Conservation (phyloP, 2,888 invertebrate genomes). For the Caenorhabditis virilis region DNA sequence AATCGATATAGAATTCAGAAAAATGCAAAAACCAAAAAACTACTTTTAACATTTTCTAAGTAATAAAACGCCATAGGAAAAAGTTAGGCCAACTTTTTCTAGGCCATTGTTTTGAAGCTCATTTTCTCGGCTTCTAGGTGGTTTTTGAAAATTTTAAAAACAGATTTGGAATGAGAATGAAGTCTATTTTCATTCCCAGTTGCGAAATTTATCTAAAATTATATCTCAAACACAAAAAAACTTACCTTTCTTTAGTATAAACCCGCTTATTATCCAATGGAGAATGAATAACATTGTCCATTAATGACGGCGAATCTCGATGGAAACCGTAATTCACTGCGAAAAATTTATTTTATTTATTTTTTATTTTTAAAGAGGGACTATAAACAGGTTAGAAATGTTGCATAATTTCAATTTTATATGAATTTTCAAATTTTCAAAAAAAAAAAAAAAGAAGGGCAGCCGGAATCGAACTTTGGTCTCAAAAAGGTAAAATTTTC, state of each 20-base stretch:
- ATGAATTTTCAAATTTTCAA: too few relatives aligned
- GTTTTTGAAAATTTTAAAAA: too few relatives aligned
- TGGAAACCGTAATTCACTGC: constrained; percentile 32
- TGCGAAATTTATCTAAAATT: not conserved
- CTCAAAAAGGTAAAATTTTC: constrained; percentile 2
- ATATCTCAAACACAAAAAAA: not conserved
- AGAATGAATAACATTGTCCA: constrained; percentile 37
- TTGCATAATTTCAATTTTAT: not conserved
- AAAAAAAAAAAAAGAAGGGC: not conserved
- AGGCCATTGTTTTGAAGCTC: too few relatives aligned
- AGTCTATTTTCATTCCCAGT: too few relatives aligned
- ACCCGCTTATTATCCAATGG: constrained; percentile 32
- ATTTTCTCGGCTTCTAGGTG: too few relatives aligned
- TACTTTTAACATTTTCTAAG: not conserved
- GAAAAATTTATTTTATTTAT: too few relatives aligned
- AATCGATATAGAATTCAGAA: too few relatives aligned
- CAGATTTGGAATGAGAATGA: too few relatives aligned
- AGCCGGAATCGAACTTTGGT: not conserved
- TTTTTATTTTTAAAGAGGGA: too few relatives aligned
- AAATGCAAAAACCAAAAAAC: not conserved
- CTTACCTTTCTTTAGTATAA: constrained; percentile 36
- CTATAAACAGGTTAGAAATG: too few relatives aligned
- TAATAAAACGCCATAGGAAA: too few relatives aligned
- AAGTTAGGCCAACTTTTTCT: too few relatives aligned
- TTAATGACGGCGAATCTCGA: constrained; percentile 30